A percentile compares a stretch with the other conserved stretches of the same genome.
phyloP scores from a whole-genome alignment of 2,113 vertebrate species.

The Centropus unirufus region DNA sequence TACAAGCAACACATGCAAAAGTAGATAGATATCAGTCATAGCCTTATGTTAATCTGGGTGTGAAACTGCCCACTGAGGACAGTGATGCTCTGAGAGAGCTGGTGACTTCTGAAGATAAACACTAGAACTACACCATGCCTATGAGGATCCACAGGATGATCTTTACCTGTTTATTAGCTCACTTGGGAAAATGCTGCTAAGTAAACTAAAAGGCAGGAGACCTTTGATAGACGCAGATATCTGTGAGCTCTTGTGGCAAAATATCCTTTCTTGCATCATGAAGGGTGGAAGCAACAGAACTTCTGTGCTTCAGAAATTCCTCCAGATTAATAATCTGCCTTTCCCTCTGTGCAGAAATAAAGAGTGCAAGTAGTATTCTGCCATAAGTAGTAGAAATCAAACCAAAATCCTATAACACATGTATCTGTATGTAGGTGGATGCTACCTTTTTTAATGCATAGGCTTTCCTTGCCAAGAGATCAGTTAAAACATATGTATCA shows the following conservation, averaged over 20 bases:
- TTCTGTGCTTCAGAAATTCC: background rate
- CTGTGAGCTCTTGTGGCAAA: background rate
- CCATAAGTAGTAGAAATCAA: background rate
- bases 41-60: background rate
- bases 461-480: conserved; percentile 35
- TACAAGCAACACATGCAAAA: accelerated
- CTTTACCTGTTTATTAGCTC: background rate
- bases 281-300: background rate
- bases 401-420: background rate
- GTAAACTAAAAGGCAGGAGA: background rate
- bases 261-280: background rate
- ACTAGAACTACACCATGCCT: background rate
- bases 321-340: background rate
- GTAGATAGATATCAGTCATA: background rate
- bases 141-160: background rate
- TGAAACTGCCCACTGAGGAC: background rate
- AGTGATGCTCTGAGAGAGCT: background rate
- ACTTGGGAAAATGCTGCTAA: background rate
- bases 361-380: background rate
- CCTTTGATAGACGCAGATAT: background rate
- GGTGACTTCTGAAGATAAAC: background rate
- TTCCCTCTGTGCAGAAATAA: background rate
- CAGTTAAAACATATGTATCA: conserved; percentile 33
- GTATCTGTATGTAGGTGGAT: conserved; percentile 17
- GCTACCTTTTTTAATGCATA: conserved; percentile 26